Conservation (phyloP, 2,888 invertebrate species). For the Andrena minutula region DNA sequence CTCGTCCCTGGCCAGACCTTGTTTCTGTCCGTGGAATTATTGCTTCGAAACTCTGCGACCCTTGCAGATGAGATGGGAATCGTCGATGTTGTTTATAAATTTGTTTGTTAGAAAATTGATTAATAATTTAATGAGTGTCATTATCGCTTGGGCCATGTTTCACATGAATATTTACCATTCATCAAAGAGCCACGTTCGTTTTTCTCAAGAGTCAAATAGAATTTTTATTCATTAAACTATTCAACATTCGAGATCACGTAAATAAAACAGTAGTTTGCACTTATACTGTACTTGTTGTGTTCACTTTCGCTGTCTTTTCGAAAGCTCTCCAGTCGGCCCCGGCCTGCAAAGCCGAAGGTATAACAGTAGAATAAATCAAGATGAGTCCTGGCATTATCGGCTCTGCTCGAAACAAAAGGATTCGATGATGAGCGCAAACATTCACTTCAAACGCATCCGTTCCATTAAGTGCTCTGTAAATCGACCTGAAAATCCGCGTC, state of each 20-base stretch:
- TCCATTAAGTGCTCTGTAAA: conserved; percentile 67
- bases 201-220: not conserved
- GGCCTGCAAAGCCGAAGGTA: conserved; percentile 4
- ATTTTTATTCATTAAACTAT: not conserved
- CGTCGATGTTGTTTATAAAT: not conserved
- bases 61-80: not conserved
- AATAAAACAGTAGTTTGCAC: not conserved
- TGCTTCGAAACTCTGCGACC: conserved; percentile 8
- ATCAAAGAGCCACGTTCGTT: not conserved
- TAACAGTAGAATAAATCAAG: conserved; percentile 35
- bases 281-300: not conserved
- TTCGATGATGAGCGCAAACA: conserved; percentile 57
- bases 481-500: conserved; percentile 64
- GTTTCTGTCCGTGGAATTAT: conserved; percentile 13
- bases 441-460: conserved; percentile 51
- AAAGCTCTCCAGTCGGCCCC: conserved; percentile 8
- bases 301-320: not conserved
- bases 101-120: conserved; percentile 13
- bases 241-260: not conserved
- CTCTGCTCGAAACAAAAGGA: conserved; percentile 40
- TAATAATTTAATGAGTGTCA: conserved; percentile 7
- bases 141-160: conserved; percentile 19
- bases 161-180: not conserved
- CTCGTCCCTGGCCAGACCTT: not conserved
- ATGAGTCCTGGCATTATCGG: conserved; percentile 31